Evolutionary conservation across 2,113 vertebrate genomes (phyloP).

Genomic region (Crotalus viridis): DNA sequence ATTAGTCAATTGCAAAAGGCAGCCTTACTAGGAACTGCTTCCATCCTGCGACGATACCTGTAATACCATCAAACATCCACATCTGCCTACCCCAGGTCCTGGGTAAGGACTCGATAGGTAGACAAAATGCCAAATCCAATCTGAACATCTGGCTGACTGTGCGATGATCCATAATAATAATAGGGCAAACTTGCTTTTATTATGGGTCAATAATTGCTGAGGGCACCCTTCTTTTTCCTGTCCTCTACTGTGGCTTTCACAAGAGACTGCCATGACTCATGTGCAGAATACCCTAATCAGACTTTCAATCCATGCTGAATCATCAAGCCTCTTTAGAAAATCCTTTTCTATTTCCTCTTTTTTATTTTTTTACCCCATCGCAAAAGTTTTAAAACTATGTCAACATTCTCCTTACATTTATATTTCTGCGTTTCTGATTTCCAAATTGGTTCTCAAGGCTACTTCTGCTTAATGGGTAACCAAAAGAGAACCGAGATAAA

Average conservation of each 20-base stretch:
- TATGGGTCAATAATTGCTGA: not conserved
- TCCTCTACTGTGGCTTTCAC: not conserved
- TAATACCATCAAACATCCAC: too few species aligned
- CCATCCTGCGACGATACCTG: too few species aligned
- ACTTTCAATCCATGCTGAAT: conserved; percentile 1
- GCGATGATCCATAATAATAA: too few species aligned
- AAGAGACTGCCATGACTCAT: accelerated
- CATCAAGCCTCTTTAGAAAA: not conserved
- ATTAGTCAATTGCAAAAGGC: too few species aligned
- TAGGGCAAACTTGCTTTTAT: not conserved
- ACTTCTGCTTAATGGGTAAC: not conserved
- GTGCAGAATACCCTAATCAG: not conserved
- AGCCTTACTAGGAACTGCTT: too few species aligned
- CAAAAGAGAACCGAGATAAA: not conserved
- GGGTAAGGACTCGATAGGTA: too few species aligned
- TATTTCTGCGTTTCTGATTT: conserved; percentile 31
- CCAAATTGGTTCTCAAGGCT: not conserved
- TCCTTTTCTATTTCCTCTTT: not conserved
- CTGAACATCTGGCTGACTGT: too few species aligned
- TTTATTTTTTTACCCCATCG: not conserved
- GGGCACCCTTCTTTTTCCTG: not conserved
- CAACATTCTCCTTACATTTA: not conserved
- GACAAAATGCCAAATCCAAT: too few species aligned
- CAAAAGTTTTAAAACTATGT: not conserved
- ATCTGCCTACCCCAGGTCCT: too few species aligned